Conservation (phyloP, 2,113 vertebrate species). For the Mobula hypostoma region DNA sequence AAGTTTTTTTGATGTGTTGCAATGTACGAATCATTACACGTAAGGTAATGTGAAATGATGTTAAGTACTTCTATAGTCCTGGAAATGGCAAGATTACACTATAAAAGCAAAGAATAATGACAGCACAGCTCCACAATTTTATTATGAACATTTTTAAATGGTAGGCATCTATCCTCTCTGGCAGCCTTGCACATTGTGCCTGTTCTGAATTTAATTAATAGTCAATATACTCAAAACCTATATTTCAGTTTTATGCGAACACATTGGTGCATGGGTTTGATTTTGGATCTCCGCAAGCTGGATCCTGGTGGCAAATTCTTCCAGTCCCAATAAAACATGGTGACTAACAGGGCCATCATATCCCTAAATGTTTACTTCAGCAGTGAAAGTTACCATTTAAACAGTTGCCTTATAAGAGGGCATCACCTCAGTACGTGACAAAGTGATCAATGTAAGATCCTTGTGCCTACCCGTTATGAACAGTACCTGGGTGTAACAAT, state of each 20-base stretch:
- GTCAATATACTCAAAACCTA: not conserved
- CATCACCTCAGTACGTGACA: not conserved
- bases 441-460: not conserved
- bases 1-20: too few species aligned
- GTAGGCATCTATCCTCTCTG: not conserved
- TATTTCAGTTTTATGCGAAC: not conserved
- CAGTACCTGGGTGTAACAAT: not conserved
- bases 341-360: not conserved
- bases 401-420: not conserved
- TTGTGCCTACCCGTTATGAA: not conserved
- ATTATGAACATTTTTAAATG: not conserved
- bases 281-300: not conserved
- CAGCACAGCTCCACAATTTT: not conserved
- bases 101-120: conserved; percentile 12
- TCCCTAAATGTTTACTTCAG: not conserved
- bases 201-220: not conserved
- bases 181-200: not conserved
- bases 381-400: not conserved
- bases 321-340: not conserved
- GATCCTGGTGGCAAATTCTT: not conserved
- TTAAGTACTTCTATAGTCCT: not conserved
- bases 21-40: too few species aligned
- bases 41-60: too few species aligned
- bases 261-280: not conserved
- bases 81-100: not conserved